phyloP scores from a whole-genome alignment of 2,113 vertebrate genomes.

The Eulacestoma nigropectus region DNA sequence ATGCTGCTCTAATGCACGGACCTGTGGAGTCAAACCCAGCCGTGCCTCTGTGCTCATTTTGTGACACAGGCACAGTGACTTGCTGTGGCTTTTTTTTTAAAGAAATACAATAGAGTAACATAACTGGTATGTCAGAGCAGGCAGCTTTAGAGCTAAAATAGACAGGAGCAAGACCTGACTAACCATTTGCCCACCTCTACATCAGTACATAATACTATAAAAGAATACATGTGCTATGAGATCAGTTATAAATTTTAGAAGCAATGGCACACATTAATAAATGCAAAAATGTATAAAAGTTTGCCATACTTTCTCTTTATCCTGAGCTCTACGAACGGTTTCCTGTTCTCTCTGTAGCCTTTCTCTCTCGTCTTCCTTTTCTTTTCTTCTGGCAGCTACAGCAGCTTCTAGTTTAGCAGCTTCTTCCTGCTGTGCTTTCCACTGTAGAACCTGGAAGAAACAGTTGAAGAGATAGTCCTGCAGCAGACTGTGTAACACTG shows the following conservation, averaged over 20 bases:
- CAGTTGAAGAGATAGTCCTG: not conserved
- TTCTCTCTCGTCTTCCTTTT: conserved; percentile 74
- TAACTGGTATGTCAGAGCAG: not conserved
- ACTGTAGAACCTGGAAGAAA: conserved; percentile 80
- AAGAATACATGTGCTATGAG: not conserved
- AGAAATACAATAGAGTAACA: not conserved
- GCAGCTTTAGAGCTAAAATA: not conserved
- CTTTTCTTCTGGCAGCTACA: conserved; percentile 76
- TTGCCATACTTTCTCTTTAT: conserved; percentile 76
- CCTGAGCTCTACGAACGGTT: conserved; percentile 68
- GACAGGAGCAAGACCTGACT: not conserved
- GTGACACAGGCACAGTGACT: not conserved
- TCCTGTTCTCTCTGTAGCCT: conserved; percentile 78
- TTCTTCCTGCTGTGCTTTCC: conserved; percentile 86
- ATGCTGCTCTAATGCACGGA: not conserved
- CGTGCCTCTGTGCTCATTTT: not conserved
- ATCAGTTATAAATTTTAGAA: not conserved
- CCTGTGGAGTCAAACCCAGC: not conserved
- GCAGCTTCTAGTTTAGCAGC: conserved; percentile 80
- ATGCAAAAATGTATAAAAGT: not conserved
- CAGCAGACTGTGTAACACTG: not conserved
- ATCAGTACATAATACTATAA: not conserved
- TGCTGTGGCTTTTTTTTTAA: not conserved
- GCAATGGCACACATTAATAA: not conserved
- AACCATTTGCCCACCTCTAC: not conserved